phyloP scores from a whole-genome alignment of 2,888 invertebrate genomes.

The Lymantria dispar region DNA sequence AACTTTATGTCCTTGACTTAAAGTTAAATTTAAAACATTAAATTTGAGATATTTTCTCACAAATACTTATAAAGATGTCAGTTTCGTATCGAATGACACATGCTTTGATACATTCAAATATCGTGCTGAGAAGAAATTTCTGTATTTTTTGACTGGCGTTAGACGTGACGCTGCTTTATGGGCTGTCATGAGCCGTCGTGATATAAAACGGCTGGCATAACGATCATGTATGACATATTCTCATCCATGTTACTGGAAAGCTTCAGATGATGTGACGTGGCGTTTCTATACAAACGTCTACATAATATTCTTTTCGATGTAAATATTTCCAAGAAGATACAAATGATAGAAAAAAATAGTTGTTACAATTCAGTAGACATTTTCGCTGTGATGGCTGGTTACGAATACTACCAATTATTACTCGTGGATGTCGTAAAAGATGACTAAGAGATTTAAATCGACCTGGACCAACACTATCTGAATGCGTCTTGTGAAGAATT shows the following conservation, averaged over 20 bases:
- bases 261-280: slow-evolving; percentile 9
- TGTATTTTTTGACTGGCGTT: slow-evolving; percentile 64
- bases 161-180: slow-evolving; percentile 42
- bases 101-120: slow-evolving; percentile 65
- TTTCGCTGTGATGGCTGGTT: no score
- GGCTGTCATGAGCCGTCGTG: slow-evolving; percentile 21
- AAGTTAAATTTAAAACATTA: slow-evolving; percentile 24
- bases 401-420: no score
- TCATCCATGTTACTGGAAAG: slow-evolving; percentile 13
- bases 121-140: slow-evolving; percentile 75
- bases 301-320: neutral
- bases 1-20: slow-evolving; percentile 9
- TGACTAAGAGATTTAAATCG: no score
- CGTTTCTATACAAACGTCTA: neutral
- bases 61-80: slow-evolving; percentile 70
- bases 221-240: slow-evolving; percentile 17
- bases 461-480: no score
- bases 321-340: no score
- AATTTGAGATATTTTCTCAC: slow-evolving; percentile 26
- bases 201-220: slow-evolving; percentile 9
- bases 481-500: no score
- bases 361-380: no score
- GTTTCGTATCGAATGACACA: slow-evolving; percentile 71
- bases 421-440: no score
- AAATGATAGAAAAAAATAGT: no score